A percentile compares a stretch with the other conserved stretches of the same genome.
phyloP scores from a whole-genome alignment of 2,888 invertebrate species.

The Perdita meconis region DNA sequence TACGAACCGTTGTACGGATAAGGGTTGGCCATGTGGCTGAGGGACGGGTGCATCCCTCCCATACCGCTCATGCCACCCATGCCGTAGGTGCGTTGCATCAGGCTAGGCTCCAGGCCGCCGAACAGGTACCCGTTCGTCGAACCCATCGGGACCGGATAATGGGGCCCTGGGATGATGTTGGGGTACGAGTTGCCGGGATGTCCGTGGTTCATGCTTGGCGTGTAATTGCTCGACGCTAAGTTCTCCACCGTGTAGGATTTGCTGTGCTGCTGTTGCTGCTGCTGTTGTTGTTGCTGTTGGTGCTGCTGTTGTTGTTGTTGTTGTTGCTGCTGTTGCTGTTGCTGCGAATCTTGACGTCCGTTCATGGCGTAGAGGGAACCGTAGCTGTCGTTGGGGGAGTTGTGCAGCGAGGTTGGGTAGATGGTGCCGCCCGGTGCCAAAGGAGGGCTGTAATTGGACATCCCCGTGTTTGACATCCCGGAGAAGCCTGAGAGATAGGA shows the following conservation, averaged over 20 bases:
- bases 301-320: conserved; percentile 71
- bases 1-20: conserved; percentile 82
- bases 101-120: conserved; percentile 80
- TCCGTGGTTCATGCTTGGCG: conserved; percentile 79
- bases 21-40: conserved; percentile 75
- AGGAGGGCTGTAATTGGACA: conserved; percentile 81
- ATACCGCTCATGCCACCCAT: conserved; percentile 80
- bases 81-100: conserved; percentile 82
- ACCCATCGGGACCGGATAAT: conserved; percentile 83
- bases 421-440: conserved; percentile 75
- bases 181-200: conserved; percentile 80
- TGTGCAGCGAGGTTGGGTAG: conserved; percentile 77
- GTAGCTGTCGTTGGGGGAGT: conserved; percentile 78
- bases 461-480: conserved; percentile 69
- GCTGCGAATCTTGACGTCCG: conserved; percentile 67
- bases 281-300: conserved; percentile 74
- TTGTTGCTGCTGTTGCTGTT: conserved; percentile 59
- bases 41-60: conserved; percentile 79
- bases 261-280: conserved; percentile 80
- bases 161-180: conserved; percentile 83
- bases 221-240: conserved; percentile 83
- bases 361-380: conserved; percentile 79
- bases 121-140: conserved; percentile 82
- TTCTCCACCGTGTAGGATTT: conserved; percentile 84
- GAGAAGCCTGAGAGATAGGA: conserved; percentile 72